These are phyloP conservation scores for Sparidentex hasta DNA, from an alignment of 2,797 vertebrate genomes.

Conservation along the genomic window DNA sequence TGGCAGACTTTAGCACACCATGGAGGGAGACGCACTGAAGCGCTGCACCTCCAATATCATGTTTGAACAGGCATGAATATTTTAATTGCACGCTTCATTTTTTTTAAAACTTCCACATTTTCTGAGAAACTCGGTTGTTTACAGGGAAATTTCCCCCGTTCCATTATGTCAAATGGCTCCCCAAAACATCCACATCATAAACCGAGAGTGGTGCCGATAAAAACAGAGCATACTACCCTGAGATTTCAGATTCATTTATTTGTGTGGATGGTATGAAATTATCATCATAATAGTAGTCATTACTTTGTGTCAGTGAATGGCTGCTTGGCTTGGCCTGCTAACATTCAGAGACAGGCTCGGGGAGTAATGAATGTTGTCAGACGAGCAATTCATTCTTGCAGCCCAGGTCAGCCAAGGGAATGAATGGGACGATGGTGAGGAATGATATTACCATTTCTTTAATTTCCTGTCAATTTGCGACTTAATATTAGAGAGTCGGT, in stretches of 20 bases:
- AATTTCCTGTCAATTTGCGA: conserved; percentile 77
- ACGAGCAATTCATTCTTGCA: conserved; percentile 71
- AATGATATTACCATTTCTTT: conserved; percentile 75
- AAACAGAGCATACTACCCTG: conserved; percentile 17
- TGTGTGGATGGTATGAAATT: conserved; percentile 64
- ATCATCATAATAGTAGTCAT: conserved; percentile 66
- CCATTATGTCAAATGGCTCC: conserved; percentile 39
- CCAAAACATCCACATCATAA: conserved; percentile 43
- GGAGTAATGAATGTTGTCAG: conserved; percentile 72
- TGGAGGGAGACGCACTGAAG: conserved; percentile 38
- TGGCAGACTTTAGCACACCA: conserved; percentile 38
- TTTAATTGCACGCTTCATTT: conserved; percentile 62
- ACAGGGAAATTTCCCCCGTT: conserved; percentile 37
- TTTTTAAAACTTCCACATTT: conserved; percentile 26
- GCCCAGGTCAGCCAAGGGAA: conserved; percentile 67
- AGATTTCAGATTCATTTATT: conserved; percentile 61
- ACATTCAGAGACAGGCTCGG: conserved; percentile 55
- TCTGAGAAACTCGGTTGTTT: conserved; percentile 48
- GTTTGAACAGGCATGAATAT: conserved; percentile 67
- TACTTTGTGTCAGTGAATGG: conserved; percentile 59
- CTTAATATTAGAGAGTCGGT: conserved; percentile 52
- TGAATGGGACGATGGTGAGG: conserved; percentile 62
- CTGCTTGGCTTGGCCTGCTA: conserved; percentile 62
- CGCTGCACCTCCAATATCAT: conserved; percentile 45
- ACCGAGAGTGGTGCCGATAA: conserved; percentile 35